Percentiles rank a stretch among this genome's conserved stretches.
Conservation (phyloP, 2,888 invertebrate genomes). For the Paralinhomoeus sp. region DNA sequence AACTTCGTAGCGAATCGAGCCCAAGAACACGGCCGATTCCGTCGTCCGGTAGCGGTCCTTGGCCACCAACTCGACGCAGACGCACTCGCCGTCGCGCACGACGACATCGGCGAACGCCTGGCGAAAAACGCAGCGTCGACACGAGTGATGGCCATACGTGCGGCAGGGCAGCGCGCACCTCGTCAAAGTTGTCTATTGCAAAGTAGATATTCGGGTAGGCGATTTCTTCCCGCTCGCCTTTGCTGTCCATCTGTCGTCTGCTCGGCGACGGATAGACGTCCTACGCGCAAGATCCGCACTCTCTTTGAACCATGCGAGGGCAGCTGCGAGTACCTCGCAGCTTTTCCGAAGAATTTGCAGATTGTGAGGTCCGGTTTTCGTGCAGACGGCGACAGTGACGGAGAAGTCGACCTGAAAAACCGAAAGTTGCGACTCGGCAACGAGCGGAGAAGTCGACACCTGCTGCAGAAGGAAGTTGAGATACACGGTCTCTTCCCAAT, state of each 20-base stretch:
- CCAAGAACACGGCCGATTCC: constrained; percentile 87
- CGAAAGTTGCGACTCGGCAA: constrained; percentile 3
- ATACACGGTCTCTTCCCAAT: constrained; percentile 98
- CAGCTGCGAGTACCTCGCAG: not conserved
- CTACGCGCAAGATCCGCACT: not conserved
- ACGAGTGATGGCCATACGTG: too few relatives aligned
- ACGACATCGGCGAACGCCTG: too few relatives aligned
- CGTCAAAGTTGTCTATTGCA: too few relatives aligned
- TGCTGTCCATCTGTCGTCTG: too few relatives aligned
- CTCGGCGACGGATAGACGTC: too few relatives aligned
- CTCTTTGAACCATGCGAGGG: not conserved
- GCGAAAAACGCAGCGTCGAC: too few relatives aligned
- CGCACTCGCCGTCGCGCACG: too few relatives aligned
- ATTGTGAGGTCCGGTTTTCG: constrained; percentile 85
- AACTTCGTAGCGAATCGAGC: constrained; percentile 89
- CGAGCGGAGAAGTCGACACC: constrained; percentile 23
- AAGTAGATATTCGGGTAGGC: too few relatives aligned
- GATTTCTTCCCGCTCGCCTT: too few relatives aligned
- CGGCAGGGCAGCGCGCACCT: too few relatives aligned
- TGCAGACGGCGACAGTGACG: constrained; percentile 86
- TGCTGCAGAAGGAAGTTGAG: constrained; percentile 88
- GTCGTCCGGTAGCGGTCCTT: too few relatives aligned
- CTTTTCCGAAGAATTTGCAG: constrained; percentile 71
- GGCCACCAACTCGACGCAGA: too few relatives aligned
- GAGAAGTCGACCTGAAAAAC: constrained; percentile 61